Evolutionary conservation across 92 coral and sea anemone species (phyloP).

Genomic region (Porites evermanni): DNA sequence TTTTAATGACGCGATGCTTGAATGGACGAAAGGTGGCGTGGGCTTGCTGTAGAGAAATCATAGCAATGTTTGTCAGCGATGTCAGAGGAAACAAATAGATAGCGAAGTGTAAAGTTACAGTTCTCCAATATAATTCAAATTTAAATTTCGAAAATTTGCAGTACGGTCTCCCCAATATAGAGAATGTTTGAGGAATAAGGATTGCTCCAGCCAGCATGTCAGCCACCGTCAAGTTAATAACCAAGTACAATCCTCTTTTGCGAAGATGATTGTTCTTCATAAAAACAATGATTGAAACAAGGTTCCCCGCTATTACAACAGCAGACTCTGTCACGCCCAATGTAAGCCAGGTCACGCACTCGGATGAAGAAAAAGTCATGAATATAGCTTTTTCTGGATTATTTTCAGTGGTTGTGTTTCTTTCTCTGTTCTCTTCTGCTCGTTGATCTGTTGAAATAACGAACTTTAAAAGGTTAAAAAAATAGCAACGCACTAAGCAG

Average conservation of each 20-base stretch:
- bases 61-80: constrained; percentile 1
- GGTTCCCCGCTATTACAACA: background rate
- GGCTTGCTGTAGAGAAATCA: constrained; percentile 14
- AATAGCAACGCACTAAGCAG: no score
- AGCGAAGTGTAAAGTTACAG: background rate
- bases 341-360: background rate
- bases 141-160: background rate
- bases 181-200: background rate
- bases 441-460: no score
- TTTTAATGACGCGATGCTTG: background rate
- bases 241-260: background rate
- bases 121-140: background rate
- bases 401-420: no score
- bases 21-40: background rate
- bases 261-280: background rate
- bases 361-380: background rate
- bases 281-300: background rate
- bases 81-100: constrained; percentile 6
- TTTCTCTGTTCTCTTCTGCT: no score
- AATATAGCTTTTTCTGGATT: no score
- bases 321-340: background rate
- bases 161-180: background rate
- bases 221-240: constrained; percentile 1
- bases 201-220: background rate
- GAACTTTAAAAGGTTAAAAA: no score